Evolutionary conservation across 2,113 vertebrate genomes (phyloP).

Genomic region (Tretioscincus oriximinensis): DNA sequence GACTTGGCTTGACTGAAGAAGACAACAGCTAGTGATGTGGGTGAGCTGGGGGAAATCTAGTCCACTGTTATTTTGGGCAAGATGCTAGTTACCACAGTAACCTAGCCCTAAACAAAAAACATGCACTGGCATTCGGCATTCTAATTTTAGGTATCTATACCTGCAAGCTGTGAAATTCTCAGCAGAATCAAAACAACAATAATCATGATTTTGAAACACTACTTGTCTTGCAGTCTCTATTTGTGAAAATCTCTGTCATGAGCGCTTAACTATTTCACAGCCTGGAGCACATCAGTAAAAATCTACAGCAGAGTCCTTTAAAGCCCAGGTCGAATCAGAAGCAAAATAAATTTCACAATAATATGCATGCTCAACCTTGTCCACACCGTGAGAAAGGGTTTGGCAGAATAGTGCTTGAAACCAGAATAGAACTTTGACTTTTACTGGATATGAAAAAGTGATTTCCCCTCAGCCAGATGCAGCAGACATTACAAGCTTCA

Average conservation of each 20-base stretch:
- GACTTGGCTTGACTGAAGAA: neutral
- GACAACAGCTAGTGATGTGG: neutral
- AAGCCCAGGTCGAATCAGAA: neutral
- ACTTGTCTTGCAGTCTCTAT: neutral
- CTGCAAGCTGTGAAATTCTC: neutral
- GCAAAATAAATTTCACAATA: neutral
- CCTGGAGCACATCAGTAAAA: no score
- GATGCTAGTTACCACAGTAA: neutral
- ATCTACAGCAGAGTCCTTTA: neutral
- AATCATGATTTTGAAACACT: neutral
- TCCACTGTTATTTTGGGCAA: neutral
- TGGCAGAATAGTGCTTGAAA: no score
- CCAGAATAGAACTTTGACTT: no score
- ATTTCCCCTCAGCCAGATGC: no score
- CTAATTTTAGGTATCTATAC: neutral
- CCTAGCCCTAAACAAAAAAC: neutral
- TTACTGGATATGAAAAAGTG: no score
- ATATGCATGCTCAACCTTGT: no score
- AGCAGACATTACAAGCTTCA: no score
- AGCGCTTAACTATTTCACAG: neutral
- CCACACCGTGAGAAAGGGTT: no score
- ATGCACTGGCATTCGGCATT: neutral
- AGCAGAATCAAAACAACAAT: neutral
- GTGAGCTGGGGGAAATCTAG: neutral
- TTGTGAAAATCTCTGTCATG: neutral